Conservation (phyloP, 1,140 invertebrate species). For the Sitophilus oryzae region DNA sequence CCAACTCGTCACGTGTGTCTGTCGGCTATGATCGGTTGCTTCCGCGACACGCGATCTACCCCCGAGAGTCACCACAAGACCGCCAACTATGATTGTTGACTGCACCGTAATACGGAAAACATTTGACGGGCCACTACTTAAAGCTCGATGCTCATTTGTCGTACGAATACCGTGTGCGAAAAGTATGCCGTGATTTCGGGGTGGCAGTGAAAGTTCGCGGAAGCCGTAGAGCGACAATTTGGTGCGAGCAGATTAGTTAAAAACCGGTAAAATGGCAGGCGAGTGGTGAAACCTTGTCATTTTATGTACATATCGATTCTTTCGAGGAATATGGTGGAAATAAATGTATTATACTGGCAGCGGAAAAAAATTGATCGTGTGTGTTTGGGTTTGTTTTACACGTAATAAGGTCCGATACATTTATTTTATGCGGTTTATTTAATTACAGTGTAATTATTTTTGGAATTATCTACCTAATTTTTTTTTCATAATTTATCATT, state of each 20-base stretch:
- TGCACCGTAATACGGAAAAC: constrained; percentile 11
- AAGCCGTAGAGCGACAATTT: background rate
- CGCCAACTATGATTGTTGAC: constrained; percentile 15
- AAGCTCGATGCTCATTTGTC: constrained; percentile 10
- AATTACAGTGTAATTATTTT: too few species aligned
- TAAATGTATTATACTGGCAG: constrained; percentile 10
- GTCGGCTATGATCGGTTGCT: constrained; percentile 6
- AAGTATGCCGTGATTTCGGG: constrained; percentile 1
- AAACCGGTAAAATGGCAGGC: background rate
- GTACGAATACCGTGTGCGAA: constrained; percentile 3
- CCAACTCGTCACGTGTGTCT: constrained; percentile 3
- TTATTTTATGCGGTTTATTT: too few species aligned
- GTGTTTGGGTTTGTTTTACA: constrained; percentile 7
- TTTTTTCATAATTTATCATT: too few species aligned
- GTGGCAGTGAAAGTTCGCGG: background rate
- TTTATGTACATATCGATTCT: constrained; percentile 14
- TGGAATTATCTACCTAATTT: too few species aligned
- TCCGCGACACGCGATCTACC: constrained; percentile 13
- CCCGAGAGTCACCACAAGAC: background rate
- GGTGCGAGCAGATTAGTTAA: background rate
- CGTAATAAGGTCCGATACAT: background rate
- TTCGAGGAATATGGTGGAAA: constrained; percentile 18
- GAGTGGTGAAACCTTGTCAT: background rate
- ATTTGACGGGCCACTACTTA: background rate
- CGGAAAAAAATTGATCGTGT: constrained; percentile 13